Evolutionary conservation across 2,113 vertebrate genomes (phyloP).

Genomic region (Tringa solitaria): DNA sequence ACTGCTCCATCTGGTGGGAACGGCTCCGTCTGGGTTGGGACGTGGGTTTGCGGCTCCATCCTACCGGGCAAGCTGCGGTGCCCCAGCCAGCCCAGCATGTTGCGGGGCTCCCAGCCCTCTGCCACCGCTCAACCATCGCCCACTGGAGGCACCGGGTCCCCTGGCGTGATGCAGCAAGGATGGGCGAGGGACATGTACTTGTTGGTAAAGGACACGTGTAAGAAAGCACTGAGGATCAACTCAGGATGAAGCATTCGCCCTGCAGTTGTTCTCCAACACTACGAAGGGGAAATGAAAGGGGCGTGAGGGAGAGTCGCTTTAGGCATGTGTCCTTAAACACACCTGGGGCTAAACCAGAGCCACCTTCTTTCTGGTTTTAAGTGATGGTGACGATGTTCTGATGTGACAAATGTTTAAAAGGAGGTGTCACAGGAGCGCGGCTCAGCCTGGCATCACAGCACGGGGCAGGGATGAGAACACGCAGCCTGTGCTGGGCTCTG

Average conservation of each 20-base stretch:
- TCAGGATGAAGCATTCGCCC: accelerated
- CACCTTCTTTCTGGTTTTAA: not conserved
- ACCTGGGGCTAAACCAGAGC: too few species aligned
- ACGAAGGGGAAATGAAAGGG: not conserved
- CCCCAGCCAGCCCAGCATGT: accelerated
- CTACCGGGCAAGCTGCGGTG: accelerated
- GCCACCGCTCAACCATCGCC: accelerated
- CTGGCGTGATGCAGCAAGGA: not conserved
- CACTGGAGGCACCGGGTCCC: accelerated
- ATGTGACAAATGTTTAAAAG: not conserved
- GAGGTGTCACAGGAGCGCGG: not conserved
- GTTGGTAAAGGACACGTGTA: not conserved
- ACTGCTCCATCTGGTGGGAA: conserved; percentile 77
- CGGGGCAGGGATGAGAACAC: accelerated
- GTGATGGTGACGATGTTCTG: too few species aligned
- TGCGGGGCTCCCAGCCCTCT: accelerated
- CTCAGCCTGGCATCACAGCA: not conserved
- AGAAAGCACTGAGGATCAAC: not conserved
- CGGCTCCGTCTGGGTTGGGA: not conserved
- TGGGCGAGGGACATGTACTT: accelerated
- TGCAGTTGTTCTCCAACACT: not conserved
- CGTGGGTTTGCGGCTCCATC: not conserved
- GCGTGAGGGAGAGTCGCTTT: accelerated
- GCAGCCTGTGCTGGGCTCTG: not conserved
- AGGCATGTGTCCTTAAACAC: not conserved